A percentile compares a stretch with the other conserved stretches of the same genome.
These are phyloP conservation scores for Oopsacas minuta DNA, from an alignment of 37 sponge, comb jelly and placozoan species.

Conservation along the genomic window DNA sequence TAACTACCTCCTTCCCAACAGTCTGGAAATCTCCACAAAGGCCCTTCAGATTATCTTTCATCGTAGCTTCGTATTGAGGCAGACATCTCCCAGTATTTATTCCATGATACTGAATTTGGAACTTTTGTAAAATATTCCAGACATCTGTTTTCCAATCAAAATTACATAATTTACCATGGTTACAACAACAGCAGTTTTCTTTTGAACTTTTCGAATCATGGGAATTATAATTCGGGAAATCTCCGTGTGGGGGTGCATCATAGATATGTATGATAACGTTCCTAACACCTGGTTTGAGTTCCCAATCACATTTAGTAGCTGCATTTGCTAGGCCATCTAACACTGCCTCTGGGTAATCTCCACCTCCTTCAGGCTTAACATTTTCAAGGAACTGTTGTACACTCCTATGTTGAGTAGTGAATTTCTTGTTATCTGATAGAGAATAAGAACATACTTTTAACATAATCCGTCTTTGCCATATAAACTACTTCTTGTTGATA, in stretches of 20 bases:
- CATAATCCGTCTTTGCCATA: no score
- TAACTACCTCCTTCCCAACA: not conserved
- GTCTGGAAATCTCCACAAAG: not conserved
- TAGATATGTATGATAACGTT: not conserved
- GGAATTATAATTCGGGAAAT: not conserved
- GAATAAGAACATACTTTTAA: no score
- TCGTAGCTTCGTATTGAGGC: not conserved
- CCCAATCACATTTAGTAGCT: not conserved
- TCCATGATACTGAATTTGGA: not conserved
- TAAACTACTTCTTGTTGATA: no score
- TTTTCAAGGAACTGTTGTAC: not conserved
- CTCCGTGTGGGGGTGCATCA: not conserved
- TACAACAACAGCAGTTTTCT: not conserved
- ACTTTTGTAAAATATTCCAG: not conserved
- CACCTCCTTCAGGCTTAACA: not conserved
- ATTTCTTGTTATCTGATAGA: not conserved
- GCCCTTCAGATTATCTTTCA: not conserved
- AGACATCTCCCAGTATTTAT: not conserved
- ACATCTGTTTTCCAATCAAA: not conserved
- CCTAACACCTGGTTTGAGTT: not conserved
- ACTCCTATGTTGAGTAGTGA: not conserved
- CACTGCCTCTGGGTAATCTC: not conserved
- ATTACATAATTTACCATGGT: not conserved
- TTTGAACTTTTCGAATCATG: not conserved
- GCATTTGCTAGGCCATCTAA: not conserved